Conservation (phyloP, 2,888 invertebrate genomes). For the Chrysolina americana region DNA sequence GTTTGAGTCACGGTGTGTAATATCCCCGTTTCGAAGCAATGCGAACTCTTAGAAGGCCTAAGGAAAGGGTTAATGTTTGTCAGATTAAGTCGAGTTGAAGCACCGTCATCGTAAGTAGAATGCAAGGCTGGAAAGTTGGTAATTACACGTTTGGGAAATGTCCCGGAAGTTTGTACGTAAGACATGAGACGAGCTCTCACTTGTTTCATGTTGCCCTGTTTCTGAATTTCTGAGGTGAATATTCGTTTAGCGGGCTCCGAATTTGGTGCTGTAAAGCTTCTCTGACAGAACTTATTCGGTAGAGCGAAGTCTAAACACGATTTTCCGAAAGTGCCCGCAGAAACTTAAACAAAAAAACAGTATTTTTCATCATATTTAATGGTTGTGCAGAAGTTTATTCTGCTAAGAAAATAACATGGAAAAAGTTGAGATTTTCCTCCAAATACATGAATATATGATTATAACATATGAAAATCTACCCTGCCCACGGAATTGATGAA, state of each 20-base stretch:
- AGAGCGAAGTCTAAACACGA: too few relatives aligned
- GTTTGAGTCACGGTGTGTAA: conserved; percentile 8
- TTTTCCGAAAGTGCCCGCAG: too few relatives aligned
- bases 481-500: too few relatives aligned
- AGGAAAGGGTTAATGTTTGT: conserved; percentile 20
- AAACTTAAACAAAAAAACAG: too few relatives aligned
- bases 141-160: conserved; percentile 22
- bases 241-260: neutral
- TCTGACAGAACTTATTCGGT: neutral
- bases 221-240: conserved; percentile 1
- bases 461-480: too few relatives aligned
- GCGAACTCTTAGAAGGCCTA: neutral
- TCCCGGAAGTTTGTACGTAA: conserved; percentile 19
- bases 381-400: too few relatives aligned
- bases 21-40: neutral
- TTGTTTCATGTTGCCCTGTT: conserved; percentile 16
- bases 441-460: too few relatives aligned
- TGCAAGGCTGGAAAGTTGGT: conserved; percentile 19
- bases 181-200: conserved; percentile 10
- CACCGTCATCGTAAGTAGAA: conserved; percentile 19
- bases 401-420: too few relatives aligned
- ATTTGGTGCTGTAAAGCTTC: neutral
- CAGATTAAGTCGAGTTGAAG: conserved; percentile 18
- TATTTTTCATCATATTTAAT: too few relatives aligned
- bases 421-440: too few relatives aligned